These are phyloP conservation scores for Periophthalmus modestus DNA, from an alignment of 2,113 vertebrate species.

Conservation along the genomic window DNA sequence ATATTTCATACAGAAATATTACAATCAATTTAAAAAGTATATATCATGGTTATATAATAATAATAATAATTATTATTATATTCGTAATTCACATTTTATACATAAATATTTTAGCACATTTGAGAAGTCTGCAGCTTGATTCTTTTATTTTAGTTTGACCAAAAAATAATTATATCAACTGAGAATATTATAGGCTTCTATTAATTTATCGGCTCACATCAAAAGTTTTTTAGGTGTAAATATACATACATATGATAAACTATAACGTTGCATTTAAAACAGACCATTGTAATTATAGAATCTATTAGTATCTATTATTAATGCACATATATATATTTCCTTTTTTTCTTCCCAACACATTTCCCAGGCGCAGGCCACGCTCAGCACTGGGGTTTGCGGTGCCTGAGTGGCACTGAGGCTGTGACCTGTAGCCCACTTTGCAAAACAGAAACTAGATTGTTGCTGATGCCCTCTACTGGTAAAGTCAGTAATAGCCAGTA, in stretches of 20 bases:
- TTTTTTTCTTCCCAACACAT: not conserved
- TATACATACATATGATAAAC: no score
- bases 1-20: not conserved
- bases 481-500: not conserved
- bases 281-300: not conserved
- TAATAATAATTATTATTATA: not conserved
- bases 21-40: not conserved
- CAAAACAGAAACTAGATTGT: slow-evolving; percentile 34
- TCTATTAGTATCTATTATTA: no score
- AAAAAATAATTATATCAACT: not conserved
- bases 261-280: no score
- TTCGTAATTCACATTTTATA: not conserved
- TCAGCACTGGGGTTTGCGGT: slow-evolving; percentile 30
- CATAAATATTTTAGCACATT: no score
- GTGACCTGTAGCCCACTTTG: slow-evolving; percentile 65
- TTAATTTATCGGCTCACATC: not conserved
- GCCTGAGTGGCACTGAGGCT: slow-evolving; percentile 52
- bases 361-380: slow-evolving; percentile 18
- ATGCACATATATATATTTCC: no score
- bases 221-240: not conserved
- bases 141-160: not conserved
- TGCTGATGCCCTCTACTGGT: slow-evolving; percentile 70
- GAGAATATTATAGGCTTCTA: not conserved
- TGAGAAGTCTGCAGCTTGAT: no score
- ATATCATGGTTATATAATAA: not conserved